Percentiles rank a stretch among this genome's conserved stretches.
Conservation (phyloP, 2,888 invertebrate species). For the Ferdinandea cuprea region DNA sequence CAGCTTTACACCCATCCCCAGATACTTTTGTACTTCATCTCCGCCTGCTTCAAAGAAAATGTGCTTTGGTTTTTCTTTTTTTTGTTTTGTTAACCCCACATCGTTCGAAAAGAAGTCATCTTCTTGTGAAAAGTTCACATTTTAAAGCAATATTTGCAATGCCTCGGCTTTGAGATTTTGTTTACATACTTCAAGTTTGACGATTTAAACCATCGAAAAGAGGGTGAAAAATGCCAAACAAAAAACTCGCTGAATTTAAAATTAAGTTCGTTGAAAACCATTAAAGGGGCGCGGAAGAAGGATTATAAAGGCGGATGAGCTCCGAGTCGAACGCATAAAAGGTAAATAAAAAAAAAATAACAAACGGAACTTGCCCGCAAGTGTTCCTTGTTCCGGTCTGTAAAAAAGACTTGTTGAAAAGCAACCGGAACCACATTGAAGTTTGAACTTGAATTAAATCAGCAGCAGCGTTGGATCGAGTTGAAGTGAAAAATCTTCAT, state of each 20-base stretch:
- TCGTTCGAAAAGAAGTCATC: conserved; percentile 43
- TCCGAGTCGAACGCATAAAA: conserved; percentile 21
- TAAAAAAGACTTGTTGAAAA: background rate
- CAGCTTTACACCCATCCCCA: background rate
- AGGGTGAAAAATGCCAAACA: conserved; percentile 1
- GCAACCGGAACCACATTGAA: conserved; percentile 44
- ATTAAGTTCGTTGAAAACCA: conserved; percentile 1
- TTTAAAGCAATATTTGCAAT: conserved; percentile 54
- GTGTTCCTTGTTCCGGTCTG: background rate
- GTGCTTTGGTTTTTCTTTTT: too few relatives aligned
- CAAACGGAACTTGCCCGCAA: background rate
- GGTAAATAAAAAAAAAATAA: conserved; percentile 1
- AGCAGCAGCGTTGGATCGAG: background rate
- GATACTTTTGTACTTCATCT: conserved; percentile 3
- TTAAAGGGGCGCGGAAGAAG: background rate
- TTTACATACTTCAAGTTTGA: conserved; percentile 61
- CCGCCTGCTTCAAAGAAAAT: conserved; percentile 13
- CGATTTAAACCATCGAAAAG: conserved; percentile 37
- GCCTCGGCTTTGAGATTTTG: conserved; percentile 51
- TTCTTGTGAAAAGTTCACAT: conserved; percentile 42
- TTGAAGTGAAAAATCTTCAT: conserved; percentile 19
- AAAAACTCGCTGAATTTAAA: background rate
- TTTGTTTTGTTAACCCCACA: too few relatives aligned
- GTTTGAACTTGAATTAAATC: conserved; percentile 30
- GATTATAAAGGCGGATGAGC: conserved; percentile 9